Conservation (phyloP, 2,113 vertebrate species). For the Serranochromis macrocephalus region DNA sequence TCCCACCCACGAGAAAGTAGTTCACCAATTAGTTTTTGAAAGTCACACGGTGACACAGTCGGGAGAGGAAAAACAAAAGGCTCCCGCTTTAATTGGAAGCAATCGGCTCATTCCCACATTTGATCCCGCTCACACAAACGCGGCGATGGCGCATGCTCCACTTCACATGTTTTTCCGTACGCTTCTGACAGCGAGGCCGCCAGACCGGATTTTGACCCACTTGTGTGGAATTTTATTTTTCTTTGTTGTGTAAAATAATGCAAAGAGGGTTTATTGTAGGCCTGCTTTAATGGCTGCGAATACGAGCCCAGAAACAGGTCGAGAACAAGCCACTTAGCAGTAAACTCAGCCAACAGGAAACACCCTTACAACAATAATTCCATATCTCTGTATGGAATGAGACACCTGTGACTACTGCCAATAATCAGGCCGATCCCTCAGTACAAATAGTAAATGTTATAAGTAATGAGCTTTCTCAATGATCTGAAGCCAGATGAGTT, state of each 20-base stretch:
- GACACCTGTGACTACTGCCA: not conserved
- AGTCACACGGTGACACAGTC: slow-evolving; percentile 22
- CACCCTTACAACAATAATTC: not conserved
- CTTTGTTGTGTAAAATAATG: not conserved
- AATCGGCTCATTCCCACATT: slow-evolving; percentile 58
- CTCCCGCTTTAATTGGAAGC: slow-evolving; percentile 43
- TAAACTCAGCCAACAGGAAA: not conserved
- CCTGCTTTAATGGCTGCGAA: not conserved
- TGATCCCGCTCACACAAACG: slow-evolving; percentile 14
- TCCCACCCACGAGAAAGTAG: slow-evolving; percentile 7
- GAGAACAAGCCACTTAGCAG: not conserved
- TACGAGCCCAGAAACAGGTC: not conserved
- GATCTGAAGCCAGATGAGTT: not conserved
- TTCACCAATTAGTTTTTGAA: slow-evolving; percentile 20
- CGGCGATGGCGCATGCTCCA: slow-evolving; percentile 37
- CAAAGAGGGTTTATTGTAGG: not conserved
- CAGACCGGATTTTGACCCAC: slow-evolving; percentile 31
- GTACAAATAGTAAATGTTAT: not conserved
- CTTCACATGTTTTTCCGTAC: slow-evolving; percentile 20
- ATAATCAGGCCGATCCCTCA: not conserved
- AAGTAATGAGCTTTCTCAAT: not conserved
- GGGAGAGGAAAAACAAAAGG: slow-evolving; percentile 43
- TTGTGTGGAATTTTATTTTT: slow-evolving; percentile 24
- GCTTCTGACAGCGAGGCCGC: not conserved
- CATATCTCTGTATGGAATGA: not conserved